A percentile compares a stretch with the other conserved stretches of the same genome.
phyloP scores from a whole-genome alignment of 2,888 invertebrate genomes.

The Escarpia spicata region DNA sequence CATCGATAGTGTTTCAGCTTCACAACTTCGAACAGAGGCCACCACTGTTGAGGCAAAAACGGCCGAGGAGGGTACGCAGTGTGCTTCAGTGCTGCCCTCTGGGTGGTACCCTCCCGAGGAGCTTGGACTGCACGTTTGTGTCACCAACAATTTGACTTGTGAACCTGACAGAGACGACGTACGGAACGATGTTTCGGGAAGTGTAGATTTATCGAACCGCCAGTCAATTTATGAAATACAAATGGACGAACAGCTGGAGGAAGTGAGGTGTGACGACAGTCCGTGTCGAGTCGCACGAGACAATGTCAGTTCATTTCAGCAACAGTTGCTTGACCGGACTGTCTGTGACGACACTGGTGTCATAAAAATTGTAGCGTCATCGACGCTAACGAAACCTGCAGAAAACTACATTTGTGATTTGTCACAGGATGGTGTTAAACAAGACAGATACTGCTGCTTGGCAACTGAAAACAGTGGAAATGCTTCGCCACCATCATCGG shows the following conservation, averaged over 20 bases:
- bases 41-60: neutral
- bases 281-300: neutral
- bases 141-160: neutral
- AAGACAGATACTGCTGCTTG: conserved; percentile 33
- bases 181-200: neutral
- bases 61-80: neutral
- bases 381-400: neutral
- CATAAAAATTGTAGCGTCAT: neutral
- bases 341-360: conserved; percentile 21
- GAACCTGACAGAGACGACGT: neutral
- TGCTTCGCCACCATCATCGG: conserved; percentile 34
- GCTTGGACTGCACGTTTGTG: neutral
- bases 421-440: neutral
- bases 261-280: conserved; percentile 22
- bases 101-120: neutral
- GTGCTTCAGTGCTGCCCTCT: conserved; percentile 9
- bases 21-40: neutral
- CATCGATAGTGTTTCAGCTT: neutral
- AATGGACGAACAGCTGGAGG: conserved; percentile 59
- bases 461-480: conserved; percentile 31
- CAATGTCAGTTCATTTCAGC: neutral
- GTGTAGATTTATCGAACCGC: conserved; percentile 37
- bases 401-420: neutral
- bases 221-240: conserved; percentile 62
- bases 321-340: neutral